Evolutionary conservation across 2,797 vertebrate species (phyloP).

Genomic region (Eutrigla gurnardus): DNA sequence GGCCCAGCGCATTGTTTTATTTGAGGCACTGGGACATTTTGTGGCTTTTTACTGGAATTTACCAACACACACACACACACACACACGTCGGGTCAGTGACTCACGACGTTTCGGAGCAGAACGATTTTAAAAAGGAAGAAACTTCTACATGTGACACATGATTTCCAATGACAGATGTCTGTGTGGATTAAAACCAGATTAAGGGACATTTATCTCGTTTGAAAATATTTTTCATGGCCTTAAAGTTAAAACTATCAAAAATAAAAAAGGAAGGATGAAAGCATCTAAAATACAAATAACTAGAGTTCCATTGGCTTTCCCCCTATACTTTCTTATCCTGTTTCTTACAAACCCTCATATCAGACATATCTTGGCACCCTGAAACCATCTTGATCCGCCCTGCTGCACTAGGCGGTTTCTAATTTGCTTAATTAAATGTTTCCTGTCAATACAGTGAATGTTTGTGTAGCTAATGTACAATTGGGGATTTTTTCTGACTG

Average conservation of each 20-base stretch:
- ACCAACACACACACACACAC: background rate
- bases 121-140: background rate
- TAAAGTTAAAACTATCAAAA: background rate
- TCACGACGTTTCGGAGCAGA: background rate
- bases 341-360: background rate
- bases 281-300: background rate
- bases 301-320: no score
- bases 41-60: slow-evolving; percentile 4
- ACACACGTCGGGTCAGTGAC: background rate
- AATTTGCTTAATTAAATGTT: background rate
- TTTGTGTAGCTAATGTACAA: background rate
- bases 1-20: background rate
- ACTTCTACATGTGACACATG: background rate
- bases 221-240: background rate
- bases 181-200: background rate
- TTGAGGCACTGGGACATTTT: background rate
- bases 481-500: background rate
- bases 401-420: background rate
- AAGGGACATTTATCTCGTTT: background rate
- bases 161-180: background rate
- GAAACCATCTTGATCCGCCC: background rate
- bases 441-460: background rate
- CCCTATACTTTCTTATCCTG: no score
- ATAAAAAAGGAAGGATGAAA: background rate
- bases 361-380: background rate